Evolutionary conservation across 2,113 vertebrate genomes (phyloP).

Genomic region (Xenotilapia caudafasciata): DNA sequence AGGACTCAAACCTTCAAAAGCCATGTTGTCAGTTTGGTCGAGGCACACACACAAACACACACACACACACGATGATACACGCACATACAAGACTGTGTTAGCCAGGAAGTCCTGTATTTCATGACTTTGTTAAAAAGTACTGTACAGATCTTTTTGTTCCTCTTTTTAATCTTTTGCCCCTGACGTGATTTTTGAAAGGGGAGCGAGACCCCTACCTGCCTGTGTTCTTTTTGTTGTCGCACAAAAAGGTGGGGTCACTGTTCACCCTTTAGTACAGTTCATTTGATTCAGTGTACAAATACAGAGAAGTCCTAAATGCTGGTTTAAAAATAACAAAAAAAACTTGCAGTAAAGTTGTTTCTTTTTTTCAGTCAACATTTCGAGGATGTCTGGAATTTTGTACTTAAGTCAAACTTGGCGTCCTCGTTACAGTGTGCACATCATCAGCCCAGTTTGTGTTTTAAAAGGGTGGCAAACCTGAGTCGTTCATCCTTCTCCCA

Average conservation of each 20-base stretch:
- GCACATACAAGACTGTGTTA: slow-evolving; percentile 51
- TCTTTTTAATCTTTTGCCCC: slow-evolving; percentile 74
- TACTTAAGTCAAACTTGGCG: slow-evolving; percentile 5
- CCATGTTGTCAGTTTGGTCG: slow-evolving; percentile 35
- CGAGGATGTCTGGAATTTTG: slow-evolving; percentile 54
- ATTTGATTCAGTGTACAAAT: slow-evolving; percentile 60
- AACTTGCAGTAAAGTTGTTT: slow-evolving; percentile 61
- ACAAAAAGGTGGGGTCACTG: slow-evolving; percentile 76
- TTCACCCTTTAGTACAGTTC: slow-evolving; percentile 65
- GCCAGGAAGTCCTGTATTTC: slow-evolving; percentile 80
- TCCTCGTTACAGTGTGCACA: neutral
- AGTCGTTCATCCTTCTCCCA: neutral
- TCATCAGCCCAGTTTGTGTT: neutral
- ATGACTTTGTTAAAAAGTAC: slow-evolving; percentile 89
- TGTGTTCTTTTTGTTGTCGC: slow-evolving; percentile 55
- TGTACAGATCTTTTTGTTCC: slow-evolving; percentile 77
- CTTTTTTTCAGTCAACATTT: slow-evolving; percentile 56
- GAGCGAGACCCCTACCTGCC: slow-evolving; percentile 46
- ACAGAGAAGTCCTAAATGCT: slow-evolving; percentile 56
- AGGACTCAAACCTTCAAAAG: slow-evolving; percentile 58
- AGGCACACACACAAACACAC: neutral
- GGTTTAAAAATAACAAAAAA: slow-evolving; percentile 61
- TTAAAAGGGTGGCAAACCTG: neutral
- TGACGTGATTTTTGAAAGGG: slow-evolving; percentile 61
- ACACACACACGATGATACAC: neutral